Conservation (phyloP, 2,113 vertebrate species). For the Lophochroa leadbeateri region DNA sequence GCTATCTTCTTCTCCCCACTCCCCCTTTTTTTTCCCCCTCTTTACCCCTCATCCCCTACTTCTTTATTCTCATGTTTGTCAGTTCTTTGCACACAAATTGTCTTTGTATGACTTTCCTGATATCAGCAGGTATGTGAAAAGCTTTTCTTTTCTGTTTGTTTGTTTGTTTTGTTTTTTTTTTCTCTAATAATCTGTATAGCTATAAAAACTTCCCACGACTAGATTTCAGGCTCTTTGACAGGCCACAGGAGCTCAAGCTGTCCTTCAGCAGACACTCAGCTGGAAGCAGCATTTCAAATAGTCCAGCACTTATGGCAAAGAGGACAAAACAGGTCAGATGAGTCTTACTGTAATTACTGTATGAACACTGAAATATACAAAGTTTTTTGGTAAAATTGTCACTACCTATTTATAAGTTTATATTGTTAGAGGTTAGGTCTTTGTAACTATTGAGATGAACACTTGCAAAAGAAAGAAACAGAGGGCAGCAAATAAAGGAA, state of each 20-base stretch:
- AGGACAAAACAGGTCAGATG: slow-evolving; percentile 93
- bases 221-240: slow-evolving; percentile 88
- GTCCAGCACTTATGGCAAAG: slow-evolving; percentile 93
- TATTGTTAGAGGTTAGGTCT: not conserved
- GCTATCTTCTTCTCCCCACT: not conserved
- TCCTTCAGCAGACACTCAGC: slow-evolving; percentile 81
- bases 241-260: slow-evolving; percentile 83
- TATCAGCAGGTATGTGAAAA: not conserved
- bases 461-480: not conserved
- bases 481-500: not conserved
- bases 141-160: not conserved
- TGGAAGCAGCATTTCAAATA: slow-evolving; percentile 85
- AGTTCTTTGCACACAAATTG: not conserved
- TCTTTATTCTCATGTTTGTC: not conserved
- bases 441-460: not conserved
- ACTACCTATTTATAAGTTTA: not conserved
- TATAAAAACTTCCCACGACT: slow-evolving; percentile 91
- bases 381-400: not conserved
- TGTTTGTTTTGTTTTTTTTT: too few species aligned
- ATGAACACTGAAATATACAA: not conserved
- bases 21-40: too few species aligned
- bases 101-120: not conserved
- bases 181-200: slow-evolving; percentile 62
- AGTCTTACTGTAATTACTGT: not conserved
- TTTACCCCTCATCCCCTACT: accelerated